Evolutionary conservation across 2,113 vertebrate genomes (phyloP), one percentile per base, ranked within the genome.

Genomic region (Ramphastos sulfuratus): DNA sequence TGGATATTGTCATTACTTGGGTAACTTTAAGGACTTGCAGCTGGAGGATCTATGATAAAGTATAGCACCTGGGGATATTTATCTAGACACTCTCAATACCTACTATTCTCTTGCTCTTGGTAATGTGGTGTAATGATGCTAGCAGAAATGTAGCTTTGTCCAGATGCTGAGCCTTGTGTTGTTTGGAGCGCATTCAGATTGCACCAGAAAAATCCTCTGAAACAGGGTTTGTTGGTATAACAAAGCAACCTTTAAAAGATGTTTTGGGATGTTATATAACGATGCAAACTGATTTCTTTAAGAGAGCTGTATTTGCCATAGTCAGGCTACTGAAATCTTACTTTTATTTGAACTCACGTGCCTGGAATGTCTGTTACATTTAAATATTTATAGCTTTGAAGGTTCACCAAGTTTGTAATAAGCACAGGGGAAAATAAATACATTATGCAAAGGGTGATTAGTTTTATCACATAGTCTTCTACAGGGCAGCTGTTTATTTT

Each of bases 401-500:
- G 92, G 69, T 90, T 97, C 89, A 94, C 78, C 30, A 87, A 92
- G 70, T 93, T 92, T 85, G 84, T 94, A 96, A 96, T 84, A 97
- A 96, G 64, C 94, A 94, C 70, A 82, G 73, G 92, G 77, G 66
- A 92, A 97, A 97, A 97, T 88, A 96, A 96, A 96, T 95, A 82
- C 65, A 93, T 97, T 97, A 94, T 89, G 80, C 65, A 93, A 78
- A 95, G 66, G 71, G 72, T 96, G 91, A 97, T 97, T 94, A 96
- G 60, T 95, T 97, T 97, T 94, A 92, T 89, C 75, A 89, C 85
- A 80, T 69, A 90, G 65, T 91, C 67, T 92, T 96, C 93, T 82
- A 95, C 25, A 90, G 82, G 92, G 85, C 87, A 97, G 85, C 82
- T 96, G 90, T 94, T 97, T 97, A 95, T 96, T 97, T 97, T 96